Evolutionary conservation across 2,113 vertebrate species (phyloP).

Genomic region (Epinephelus fuscoguttatus): DNA sequence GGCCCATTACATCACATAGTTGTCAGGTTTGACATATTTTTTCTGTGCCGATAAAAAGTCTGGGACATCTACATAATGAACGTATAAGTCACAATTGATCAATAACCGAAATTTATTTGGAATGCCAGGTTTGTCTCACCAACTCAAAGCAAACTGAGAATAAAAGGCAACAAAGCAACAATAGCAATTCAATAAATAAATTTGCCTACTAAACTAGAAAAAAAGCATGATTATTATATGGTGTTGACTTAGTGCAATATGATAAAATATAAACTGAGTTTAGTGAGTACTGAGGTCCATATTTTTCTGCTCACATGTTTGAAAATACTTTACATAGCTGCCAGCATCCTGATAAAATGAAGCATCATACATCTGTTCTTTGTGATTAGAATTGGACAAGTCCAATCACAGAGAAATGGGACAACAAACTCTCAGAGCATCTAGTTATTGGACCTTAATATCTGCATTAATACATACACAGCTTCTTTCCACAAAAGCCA

Average conservation of each 20-base stretch:
- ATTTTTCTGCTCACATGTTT: conserved; percentile 10
- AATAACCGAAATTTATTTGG: background rate
- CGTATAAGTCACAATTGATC: background rate
- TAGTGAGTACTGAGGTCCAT: background rate
- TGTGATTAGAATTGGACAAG: conserved; percentile 69
- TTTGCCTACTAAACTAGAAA: background rate
- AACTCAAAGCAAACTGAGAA: background rate
- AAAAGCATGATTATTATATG: background rate
- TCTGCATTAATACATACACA: conserved; percentile 76
- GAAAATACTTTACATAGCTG: conserved; percentile 12
- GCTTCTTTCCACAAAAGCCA: conserved; percentile 62
- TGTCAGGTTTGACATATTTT: too few species aligned
- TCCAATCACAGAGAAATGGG: conserved; percentile 75
- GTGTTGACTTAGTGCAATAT: background rate
- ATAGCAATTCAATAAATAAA: background rate
- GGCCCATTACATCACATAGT: too few species aligned
- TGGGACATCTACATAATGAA: background rate
- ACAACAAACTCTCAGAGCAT: conserved; percentile 62
- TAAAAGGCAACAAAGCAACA: background rate
- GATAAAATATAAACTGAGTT: conserved; percentile 6
- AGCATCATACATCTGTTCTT: conserved; percentile 57
- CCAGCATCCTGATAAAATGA: conserved; percentile 50
- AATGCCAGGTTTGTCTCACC: background rate
- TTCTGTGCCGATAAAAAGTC: background rate
- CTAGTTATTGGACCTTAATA: conserved; percentile 70